These are phyloP conservation scores for Poecilia latipinna DNA, from an alignment of 2,113 vertebrate genomes.

Conservation along the genomic window DNA sequence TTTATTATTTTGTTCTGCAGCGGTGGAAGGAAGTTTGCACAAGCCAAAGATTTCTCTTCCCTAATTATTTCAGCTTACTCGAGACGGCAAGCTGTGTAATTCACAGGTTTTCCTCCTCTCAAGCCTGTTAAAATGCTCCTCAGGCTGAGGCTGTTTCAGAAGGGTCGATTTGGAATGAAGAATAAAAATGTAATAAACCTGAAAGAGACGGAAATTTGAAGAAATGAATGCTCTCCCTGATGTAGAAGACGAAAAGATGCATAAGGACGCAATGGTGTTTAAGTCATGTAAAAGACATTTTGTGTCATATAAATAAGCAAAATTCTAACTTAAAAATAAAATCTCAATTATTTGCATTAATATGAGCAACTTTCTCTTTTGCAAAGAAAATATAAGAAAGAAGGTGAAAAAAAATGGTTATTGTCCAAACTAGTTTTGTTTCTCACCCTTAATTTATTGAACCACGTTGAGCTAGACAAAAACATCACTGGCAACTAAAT, in stretches of 20 bases:
- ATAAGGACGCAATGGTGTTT: neutral
- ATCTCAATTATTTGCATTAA: no score
- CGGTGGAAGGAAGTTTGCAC: conserved; percentile 84
- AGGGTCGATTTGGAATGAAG: conserved; percentile 2
- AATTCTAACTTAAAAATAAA: no score
- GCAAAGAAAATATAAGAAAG: neutral
- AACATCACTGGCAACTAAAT: neutral
- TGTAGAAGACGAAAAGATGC: neutral
- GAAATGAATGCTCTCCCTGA: no score
- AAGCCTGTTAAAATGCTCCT: conserved; percentile 47
- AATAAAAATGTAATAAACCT: conserved; percentile 15
- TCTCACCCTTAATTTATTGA: no score
- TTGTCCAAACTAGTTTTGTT: neutral
- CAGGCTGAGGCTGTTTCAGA: conserved; percentile 30
- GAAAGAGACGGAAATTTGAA: neutral
- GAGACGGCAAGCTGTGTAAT: conserved; percentile 70
- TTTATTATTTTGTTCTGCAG: conserved; percentile 82
- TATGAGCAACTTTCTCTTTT: neutral
- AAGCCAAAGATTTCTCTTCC: conserved; percentile 79
- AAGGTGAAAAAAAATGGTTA: neutral
- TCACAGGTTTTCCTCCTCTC: conserved; percentile 54
- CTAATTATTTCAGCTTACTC: conserved; percentile 85
- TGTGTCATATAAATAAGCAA: neutral
- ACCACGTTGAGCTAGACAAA: neutral
- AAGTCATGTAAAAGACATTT: neutral